Base-by-base conservation (phyloP, 1,140 invertebrate genomes). In the Aphaenogaster rudis region DNA sequence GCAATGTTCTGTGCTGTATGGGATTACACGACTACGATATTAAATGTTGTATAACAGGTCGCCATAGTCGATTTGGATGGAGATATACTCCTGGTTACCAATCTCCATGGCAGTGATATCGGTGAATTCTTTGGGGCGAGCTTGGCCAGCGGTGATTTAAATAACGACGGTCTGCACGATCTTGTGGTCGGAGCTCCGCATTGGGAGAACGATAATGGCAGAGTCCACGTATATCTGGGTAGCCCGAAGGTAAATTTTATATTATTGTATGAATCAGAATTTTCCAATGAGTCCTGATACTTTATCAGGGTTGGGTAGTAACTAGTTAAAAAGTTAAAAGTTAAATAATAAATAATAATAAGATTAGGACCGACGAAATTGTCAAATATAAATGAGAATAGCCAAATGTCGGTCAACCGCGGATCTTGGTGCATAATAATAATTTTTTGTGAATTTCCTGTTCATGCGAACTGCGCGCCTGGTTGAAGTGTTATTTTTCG, bases 61-160 rank as follows among this genome's bases (percentile, higher is more conserved):
- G 86, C 4, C 45, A 79, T 93, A 69, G 77, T 93, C 0, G 59
- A 93, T 80, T 80, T 80, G 90, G 94, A 94, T 89, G 72, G 87
- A 15, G 88, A 95, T 67, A 59, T 92, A 92, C 72, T 79, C 36
- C n/a, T 89, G 64, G 8, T 80, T 17, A 63, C 91, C 66, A 77
- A 80, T 84, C 64, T 92, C 90, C 33, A 94, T 21, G 97, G 97
- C 0, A 95, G 94, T 48, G 96, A 98, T 92, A 94, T 97, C 15
- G 98, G 98, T 2, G 96, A 97, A 72, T 98, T 97, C 93, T 98
- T 98, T 93, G 98, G 98, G 3, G 96, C 97, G 0, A 96, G 96
- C 45, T 92, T 99, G 1, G 95, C 96, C 54, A 96, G 96, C 17
- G 95, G 96, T 17, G 97, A 98, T 94, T 93, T 98, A 4, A 97